Conservation (phyloP, 1,140 invertebrate genomes). For the Tenebrio molitor region DNA sequence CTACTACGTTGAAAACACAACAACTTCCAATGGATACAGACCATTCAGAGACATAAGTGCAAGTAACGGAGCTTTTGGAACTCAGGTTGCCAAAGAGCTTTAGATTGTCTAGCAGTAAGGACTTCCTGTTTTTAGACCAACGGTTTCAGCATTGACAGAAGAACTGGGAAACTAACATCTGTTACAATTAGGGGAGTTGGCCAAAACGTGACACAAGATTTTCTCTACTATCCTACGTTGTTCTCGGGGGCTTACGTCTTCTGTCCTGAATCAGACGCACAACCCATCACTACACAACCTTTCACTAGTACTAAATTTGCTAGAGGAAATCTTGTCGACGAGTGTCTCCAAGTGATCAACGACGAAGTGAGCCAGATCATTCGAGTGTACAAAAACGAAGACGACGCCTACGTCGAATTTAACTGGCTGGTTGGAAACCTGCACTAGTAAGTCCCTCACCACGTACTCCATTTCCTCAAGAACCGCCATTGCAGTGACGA, state of each 20-base stretch:
- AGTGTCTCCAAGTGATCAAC: constrained; percentile 82
- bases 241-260: constrained; percentile 91
- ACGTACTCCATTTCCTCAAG: constrained; percentile 1
- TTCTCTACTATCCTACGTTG: constrained; percentile 80
- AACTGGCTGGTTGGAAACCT: constrained; percentile 88
- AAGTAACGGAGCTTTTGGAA: not conserved
- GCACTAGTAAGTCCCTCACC: constrained; percentile 73
- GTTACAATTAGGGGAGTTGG: constrained; percentile 69
- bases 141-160: constrained; percentile 60
- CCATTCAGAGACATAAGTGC: not conserved
- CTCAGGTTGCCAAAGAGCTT: not conserved
- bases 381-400: constrained; percentile 74
- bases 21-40: not conserved
- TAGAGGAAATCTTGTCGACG: constrained; percentile 81
- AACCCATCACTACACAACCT: not conserved
- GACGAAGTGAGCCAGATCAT: constrained; percentile 87
- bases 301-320: not conserved
- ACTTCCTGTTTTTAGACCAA: not conserved
- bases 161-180: constrained; percentile 68
- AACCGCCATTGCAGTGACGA: constrained; percentile 70
- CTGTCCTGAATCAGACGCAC: constrained; percentile 71
- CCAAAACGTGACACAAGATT: constrained; percentile 76
- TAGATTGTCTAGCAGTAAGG: too few species aligned
- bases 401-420: constrained; percentile 81
- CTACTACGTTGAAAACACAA: constrained; percentile 68